Evolutionary conservation across 37 sponge, comb jelly and placozoan species (phyloP), one percentile per base, ranked within the genome.

Genomic region (Oopsacas minuta): DNA sequence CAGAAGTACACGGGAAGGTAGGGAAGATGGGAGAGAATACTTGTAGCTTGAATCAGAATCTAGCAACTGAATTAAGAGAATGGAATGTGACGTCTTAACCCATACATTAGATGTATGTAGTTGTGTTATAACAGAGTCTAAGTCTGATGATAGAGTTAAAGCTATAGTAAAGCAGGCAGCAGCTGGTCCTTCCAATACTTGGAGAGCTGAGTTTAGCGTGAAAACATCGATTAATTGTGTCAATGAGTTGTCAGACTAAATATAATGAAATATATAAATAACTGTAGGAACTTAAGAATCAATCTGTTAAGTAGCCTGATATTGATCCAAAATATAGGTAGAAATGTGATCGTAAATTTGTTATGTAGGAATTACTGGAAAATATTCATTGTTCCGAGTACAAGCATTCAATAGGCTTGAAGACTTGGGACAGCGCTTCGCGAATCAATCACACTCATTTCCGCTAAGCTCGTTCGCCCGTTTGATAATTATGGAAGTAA

Each of bases 11-110:
- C 75, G 75, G 75, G 20, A 25, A 12, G 75, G 75, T 25, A 61
- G 75, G 22, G 75, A n/a, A 3, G 75, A 25, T 25, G 75, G 75
- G 75, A n/a, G 75, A 34, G 20, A n/a, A 10, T 25, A 61, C 75
- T 61, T 25, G 17, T 10, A 34, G 17, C 8, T 15, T 42, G 49
- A 17, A 42, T 42, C 49, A 42, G 49, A 17, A 42, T 25, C 1
- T n/a, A 61, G 75, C 28, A 61, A n/a, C 75, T 61, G 75, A n/a
- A 61, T 34, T 5, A 61, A 34, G 75, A 61, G 75, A n/a, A 61
- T 61, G 75, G 75, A 61, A 10, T 61, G 75, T 61, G 75, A 25
- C 28, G 28, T 61, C 32, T 61, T 61, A 3, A 3, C 1, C 75
- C 75, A 61, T 10, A 61, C 28, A n/a, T 61, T 3, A 10, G 30